Conservation (phyloP, 2,888 invertebrate species). For the Hyposoter didymator region DNA sequence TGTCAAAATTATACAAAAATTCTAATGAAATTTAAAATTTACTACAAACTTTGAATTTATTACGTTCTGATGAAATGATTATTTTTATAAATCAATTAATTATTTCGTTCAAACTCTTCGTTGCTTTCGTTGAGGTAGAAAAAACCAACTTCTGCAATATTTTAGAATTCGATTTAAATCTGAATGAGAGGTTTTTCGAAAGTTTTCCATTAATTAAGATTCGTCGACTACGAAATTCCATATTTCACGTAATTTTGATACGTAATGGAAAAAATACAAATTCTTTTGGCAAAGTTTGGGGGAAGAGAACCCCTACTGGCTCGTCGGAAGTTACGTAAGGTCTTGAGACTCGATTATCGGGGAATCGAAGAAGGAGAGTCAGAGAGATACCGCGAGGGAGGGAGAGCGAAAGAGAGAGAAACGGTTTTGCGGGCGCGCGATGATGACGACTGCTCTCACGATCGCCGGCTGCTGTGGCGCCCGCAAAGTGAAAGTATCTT, state of each 20-base stretch:
- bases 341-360: conserved; percentile 72
- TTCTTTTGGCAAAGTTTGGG: background rate
- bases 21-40: background rate
- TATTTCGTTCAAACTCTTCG: too few relatives aligned
- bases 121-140: too few relatives aligned
- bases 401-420: background rate
- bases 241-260: background rate
- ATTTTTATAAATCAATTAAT: too few relatives aligned
- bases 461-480: conserved; percentile 71
- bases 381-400: conserved; percentile 37
- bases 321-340: conserved; percentile 77
- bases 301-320: background rate
- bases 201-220: background rate
- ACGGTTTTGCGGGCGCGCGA: conserved; percentile 58
- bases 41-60: background rate
- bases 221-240: background rate
- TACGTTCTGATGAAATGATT: too few relatives aligned
- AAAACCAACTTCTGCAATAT: background rate
- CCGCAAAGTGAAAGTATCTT: conserved; percentile 79
- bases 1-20: background rate
- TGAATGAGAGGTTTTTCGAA: background rate
- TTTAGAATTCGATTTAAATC: background rate
- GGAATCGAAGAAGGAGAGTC: conserved; percentile 67
- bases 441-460: conserved; percentile 77
- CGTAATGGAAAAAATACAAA: conserved; percentile 38